Base-by-base conservation (phyloP, 2,797 vertebrate species). In the Geotrypetes seraphini region DNA sequence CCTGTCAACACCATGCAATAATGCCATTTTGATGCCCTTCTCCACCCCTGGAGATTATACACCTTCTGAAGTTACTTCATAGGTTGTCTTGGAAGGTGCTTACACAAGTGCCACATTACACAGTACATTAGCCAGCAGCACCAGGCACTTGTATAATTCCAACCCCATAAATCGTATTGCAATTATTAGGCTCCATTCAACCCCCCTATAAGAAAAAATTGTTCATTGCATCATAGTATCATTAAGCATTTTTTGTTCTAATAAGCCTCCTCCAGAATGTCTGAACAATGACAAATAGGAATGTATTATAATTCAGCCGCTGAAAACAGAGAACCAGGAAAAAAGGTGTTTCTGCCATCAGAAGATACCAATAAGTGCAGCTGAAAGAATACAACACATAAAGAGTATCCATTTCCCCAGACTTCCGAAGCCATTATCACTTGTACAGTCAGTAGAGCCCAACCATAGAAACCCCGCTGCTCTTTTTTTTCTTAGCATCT, bases 21-120 rank as follows among this genome's bases (percentile, higher is more conserved):
- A 37, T 17, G 4, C 1, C 29, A n/a, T 17, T 28, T 25, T 30
- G 36, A 5, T 1, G 14, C 36, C 33, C 14, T 8, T 1, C 36
- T 34, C 19, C 40, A 26, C 16, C 47, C 45, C 44, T 30, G 29
- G 38, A 43, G 38, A 30, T 53, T 43, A 33, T 23, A 21, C 25
- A 41, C 37, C 40, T 37, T 18, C 57, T 59, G 57, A 43, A 33
- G 30, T 50, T 35, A 8, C 52, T 31, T 43, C 39, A 28, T 32
- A 3, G 1, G 28, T 26, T 33, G 28, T 30, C 17, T 50, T 43
- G 36, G 25, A 30, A 54, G 51, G 34, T 46, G 46, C 49, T 49
- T 26, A 23, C 52, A 44, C 50, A 46, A 8, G 39, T 38, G 53
- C 47, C 47, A 29, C 2, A 0, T 33, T 0, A 0, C 4, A 1